Evolutionary conservation across 2,797 vertebrate species (phyloP).

Genomic region (Botia almorhae): DNA sequence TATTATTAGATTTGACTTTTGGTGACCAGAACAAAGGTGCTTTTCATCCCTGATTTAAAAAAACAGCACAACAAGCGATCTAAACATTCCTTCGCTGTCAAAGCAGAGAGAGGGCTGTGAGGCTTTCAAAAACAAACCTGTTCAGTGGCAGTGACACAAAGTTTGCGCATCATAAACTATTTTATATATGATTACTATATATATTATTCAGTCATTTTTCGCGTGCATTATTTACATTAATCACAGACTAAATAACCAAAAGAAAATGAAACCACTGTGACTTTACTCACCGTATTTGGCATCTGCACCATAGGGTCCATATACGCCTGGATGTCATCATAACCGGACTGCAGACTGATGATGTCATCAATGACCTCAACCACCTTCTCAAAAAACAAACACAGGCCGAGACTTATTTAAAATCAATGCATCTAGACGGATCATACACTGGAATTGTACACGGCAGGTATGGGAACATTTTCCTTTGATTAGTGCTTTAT

Average conservation of each 20-base stretch:
- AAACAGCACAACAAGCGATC: constrained; percentile 55
- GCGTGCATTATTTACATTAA: constrained; percentile 36
- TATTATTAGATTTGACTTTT: constrained; percentile 44
- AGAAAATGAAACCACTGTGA: neutral
- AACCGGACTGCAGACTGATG: constrained; percentile 88
- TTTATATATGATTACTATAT: no score
- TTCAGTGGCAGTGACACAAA: constrained; percentile 30
- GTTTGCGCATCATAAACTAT: constrained; percentile 32
- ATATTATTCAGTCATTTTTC: constrained; percentile 44
- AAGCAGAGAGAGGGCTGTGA: neutral
- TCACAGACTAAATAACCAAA: constrained; percentile 17
- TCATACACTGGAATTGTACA: neutral
- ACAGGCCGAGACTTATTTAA: constrained; percentile 1
- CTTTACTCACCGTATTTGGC: constrained; percentile 91
- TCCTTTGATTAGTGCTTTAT: neutral
- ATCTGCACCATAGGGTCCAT: constrained; percentile 88
- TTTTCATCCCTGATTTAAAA: constrained; percentile 52
- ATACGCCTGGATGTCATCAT: constrained; percentile 88
- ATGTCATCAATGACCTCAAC: constrained; percentile 97
- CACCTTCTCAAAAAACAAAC: constrained; percentile 77
- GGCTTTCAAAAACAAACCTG: constrained; percentile 46
- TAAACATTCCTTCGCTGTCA: constrained; percentile 57
- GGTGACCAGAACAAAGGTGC: constrained; percentile 57
- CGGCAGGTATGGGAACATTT: neutral
- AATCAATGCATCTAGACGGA: neutral